Percentiles rank a stretch among this genome's conserved stretches.
Evolutionary conservation across 2,888 invertebrate genomes (phyloP).

Genomic region (Lagria hirta): DNA sequence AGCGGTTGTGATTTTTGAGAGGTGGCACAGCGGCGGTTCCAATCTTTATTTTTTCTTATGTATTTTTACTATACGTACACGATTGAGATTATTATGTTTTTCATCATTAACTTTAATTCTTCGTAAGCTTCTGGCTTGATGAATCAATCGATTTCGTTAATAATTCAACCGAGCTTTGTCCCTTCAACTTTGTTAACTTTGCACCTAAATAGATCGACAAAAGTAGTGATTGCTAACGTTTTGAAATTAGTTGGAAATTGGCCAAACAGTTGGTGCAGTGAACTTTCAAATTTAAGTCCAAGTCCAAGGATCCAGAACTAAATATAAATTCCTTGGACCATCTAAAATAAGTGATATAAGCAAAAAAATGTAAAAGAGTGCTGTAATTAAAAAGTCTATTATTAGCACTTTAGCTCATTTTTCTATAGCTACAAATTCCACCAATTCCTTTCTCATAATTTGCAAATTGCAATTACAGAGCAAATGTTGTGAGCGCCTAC

Average conservation of each 20-base stretch:
- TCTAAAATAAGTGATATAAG: no score
- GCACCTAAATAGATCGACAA: constrained; percentile 22
- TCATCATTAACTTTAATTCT: constrained; percentile 24
- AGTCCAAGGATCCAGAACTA: constrained; percentile 8
- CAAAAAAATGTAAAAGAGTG: no score
- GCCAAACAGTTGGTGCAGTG: constrained; percentile 12
- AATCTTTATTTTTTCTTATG: neutral
- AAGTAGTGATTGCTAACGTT: constrained; percentile 6
- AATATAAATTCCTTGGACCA: constrained; percentile 9
- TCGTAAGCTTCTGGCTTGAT: constrained; percentile 19
- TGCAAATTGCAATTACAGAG: no score
- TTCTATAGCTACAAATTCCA: no score
- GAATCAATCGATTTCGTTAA: constrained; percentile 21
- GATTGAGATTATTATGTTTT: no score
- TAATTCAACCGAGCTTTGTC: constrained; percentile 21
- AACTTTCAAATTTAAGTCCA: constrained; percentile 20
- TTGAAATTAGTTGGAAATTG: constrained; percentile 11
- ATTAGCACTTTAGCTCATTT: no score
- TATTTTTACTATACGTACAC: neutral
- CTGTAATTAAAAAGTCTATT: no score
- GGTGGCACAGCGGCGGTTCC: no score
- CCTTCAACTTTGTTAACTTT: constrained; percentile 17
- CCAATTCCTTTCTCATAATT: no score
- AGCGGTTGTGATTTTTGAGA: no score
- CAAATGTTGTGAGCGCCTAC: no score